phyloP scores from a whole-genome alignment of 2,888 invertebrate species.

The Entomobrya proxima region DNA sequence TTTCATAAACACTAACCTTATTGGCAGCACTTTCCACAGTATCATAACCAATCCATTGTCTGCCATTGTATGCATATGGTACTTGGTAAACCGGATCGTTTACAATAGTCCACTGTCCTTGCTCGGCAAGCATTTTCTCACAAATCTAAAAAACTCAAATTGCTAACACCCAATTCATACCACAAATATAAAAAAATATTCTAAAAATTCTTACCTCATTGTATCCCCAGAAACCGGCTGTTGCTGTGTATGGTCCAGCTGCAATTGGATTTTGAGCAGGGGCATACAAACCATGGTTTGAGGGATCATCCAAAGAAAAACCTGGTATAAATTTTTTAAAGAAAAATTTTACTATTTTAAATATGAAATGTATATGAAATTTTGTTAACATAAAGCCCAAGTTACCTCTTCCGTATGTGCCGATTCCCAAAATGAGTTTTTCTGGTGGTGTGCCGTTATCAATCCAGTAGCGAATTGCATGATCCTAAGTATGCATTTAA shows the following conservation, averaged over 20 bases:
- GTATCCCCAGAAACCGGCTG: constrained; percentile 77
- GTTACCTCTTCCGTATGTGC: constrained; percentile 84
- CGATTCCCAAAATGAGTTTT: constrained; percentile 85
- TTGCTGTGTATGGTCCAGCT: constrained; percentile 77
- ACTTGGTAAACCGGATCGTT: constrained; percentile 81
- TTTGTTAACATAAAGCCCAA: no score
- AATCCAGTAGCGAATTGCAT: constrained; percentile 80
- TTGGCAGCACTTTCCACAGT: constrained; percentile 80
- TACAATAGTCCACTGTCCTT: constrained; percentile 79
- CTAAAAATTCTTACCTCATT: no score
- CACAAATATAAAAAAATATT: no score
- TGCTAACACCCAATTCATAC: no score
- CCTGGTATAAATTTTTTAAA: no score
- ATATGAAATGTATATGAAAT: no score
- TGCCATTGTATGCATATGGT: constrained; percentile 81
- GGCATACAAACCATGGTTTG: constrained; percentile 79
- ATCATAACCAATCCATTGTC: constrained; percentile 86
- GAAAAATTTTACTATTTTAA: no score
- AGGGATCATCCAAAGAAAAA: constrained; percentile 79
- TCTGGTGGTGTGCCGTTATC: constrained; percentile 80
- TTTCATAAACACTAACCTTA: constrained; percentile 78
- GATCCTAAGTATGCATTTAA: constrained; percentile 76
- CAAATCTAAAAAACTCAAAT: constrained; percentile 77
- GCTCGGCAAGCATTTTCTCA: constrained; percentile 71
- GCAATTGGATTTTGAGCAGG: no score